Percentiles rank a stretch among this genome's conserved stretches.
These are phyloP conservation scores for Bolborhynchus lineola DNA, from an alignment of 2,113 vertebrate species.

Conservation along the genomic window DNA sequence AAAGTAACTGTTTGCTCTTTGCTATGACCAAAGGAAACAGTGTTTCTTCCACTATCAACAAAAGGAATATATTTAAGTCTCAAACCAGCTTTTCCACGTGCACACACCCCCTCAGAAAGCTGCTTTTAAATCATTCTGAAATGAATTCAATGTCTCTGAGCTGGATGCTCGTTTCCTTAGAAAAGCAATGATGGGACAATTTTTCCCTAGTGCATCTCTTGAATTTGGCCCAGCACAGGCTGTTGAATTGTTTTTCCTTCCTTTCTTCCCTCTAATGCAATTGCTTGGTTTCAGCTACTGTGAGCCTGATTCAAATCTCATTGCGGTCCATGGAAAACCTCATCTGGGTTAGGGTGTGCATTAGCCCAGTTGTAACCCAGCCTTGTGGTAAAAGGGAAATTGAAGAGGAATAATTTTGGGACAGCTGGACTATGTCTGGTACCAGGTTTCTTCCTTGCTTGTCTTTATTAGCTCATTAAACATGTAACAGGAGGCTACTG, in stretches of 20 bases:
- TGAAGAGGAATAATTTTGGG: neutral
- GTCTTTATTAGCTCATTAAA: constrained; percentile 33
- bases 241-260: constrained; percentile 48
- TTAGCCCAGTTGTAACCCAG: neutral
- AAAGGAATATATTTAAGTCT: no score
- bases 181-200: neutral
- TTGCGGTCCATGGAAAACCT: neutral
- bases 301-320: neutral
- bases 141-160: neutral
- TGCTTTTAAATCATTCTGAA: constrained; percentile 11
- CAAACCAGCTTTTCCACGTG: neutral
- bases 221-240: neutral
- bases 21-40: no score
- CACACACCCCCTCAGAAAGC: neutral
- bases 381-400: neutral
- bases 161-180: constrained; percentile 52
- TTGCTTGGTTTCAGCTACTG: constrained; percentile 25
- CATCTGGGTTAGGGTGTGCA: neutral
- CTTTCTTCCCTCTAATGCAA: neutral
- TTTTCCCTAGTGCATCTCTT: constrained; percentile 38
- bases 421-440: constrained; percentile 17
- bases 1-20: no score
- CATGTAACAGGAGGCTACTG: neutral
- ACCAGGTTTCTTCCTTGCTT: neutral
- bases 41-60: no score